Percentiles rank a stretch among this genome's conserved stretches.
phyloP scores from a whole-genome alignment of 2,113 vertebrate genomes.

The Puffinus mauretanicus region DNA sequence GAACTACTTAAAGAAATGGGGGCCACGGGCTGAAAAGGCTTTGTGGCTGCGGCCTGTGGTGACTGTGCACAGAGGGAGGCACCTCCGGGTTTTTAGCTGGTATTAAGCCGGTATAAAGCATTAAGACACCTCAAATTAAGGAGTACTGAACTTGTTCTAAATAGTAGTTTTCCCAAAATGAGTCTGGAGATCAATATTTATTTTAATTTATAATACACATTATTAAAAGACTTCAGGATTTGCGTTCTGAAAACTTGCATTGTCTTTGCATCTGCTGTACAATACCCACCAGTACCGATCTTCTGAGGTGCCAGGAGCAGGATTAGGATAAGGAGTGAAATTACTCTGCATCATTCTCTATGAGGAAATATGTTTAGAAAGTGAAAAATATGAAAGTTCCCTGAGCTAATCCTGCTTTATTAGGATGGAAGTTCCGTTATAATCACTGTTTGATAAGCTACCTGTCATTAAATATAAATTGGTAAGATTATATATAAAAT shows the following conservation, averaged over 20 bases:
- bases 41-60: neutral
- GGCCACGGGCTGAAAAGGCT: neutral
- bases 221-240: neutral
- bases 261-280: neutral
- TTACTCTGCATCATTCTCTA: neutral
- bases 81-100: neutral
- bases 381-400: neutral
- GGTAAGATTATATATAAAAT: neutral
- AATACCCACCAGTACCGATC: accelerated
- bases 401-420: neutral
- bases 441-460: neutral
- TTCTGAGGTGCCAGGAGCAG: neutral
- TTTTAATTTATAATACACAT: neutral
- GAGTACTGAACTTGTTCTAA: neutral
- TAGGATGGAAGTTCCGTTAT: neutral
- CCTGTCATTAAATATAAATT: no score
- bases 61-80: neutral
- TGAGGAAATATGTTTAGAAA: neutral
- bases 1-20: neutral
- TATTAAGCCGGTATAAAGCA: neutral
- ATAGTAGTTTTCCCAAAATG: neutral
- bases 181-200: neutral
- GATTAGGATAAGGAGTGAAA: neutral
- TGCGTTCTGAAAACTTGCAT: neutral
- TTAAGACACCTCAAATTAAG: neutral